Base-by-base conservation (phyloP, 2,888 invertebrate species). In the Congeria kusceri region DNA sequence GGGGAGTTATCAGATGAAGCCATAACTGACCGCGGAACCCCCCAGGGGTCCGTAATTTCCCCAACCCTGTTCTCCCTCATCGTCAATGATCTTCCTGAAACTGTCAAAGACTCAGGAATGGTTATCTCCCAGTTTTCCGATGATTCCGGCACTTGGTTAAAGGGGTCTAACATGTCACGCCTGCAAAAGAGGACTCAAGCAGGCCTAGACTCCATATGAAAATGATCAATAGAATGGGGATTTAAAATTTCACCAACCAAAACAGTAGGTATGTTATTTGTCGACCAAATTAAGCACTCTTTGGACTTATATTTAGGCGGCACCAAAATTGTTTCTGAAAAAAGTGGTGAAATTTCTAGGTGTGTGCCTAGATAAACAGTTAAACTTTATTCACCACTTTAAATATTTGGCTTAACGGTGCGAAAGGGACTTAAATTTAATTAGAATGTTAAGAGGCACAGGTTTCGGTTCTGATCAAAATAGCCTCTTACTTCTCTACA, bases 111-210 rank as follows among this genome's bases (percentile, higher is more conserved):
- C 25, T 47, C 69, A 5, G 69, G 46, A 23, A 67, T 74, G 73
- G 56, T 67, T 25, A 49, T 67, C 20, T 64, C 57, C 46, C 63
- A 65, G 28, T 76, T 69, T 53, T 65, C 65, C 15, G 69, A 76
- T 70, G 76, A 77, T 32, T 65, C 66, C 1, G 65, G 66, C 25
- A 47, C 61, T 18, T 77, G 70, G 76, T 59, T 59, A 66, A 20
- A n/a, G 18, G 65, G 70, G n/a, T 62, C 61, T 28, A 61, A 61
- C 46, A 39, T 53, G 23, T 27, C n/a, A 23, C 27, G 64, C n/a
- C 64, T 65, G n/a, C 25, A 58, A 20, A 64, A 53, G 28, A 59
- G 65, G 25, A 70, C 65, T 27, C 65, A 76, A 29, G 32, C 25
- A 49, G 70, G 32, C 1, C 27, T 65, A 44, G 66, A 76, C 46